Conservation (phyloP, 2,888 invertebrate genomes). For the Leptinotarsa peninsularis region DNA sequence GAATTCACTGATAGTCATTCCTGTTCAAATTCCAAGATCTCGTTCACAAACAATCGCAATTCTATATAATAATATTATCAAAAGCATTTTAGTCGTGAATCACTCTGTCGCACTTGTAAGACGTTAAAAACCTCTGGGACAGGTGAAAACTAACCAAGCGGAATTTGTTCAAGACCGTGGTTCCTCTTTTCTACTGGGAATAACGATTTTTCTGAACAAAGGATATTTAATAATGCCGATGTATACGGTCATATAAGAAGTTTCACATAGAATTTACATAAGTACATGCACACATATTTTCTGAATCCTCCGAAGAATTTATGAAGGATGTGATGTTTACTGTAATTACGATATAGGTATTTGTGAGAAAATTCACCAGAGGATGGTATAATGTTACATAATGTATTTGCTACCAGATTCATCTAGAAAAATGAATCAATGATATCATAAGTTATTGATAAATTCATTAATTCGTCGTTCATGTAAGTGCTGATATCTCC, state of each 20-base stretch:
- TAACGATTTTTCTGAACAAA: constrained; percentile 34
- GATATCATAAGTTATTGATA: no score
- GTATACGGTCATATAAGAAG: neutral
- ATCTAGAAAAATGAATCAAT: no score
- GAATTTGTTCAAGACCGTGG: constrained; percentile 47
- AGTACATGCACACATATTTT: neutral
- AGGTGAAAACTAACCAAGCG: constrained; percentile 48
- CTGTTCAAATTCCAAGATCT: no score
- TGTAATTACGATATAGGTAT: neutral
- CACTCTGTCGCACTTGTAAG: constrained; percentile 30
- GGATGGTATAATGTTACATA: no score
- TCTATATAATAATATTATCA: neutral
- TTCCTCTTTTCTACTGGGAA: constrained; percentile 47
- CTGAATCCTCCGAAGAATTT: neutral
- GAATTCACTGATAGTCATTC: no score
- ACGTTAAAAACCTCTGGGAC: constrained; percentile 29
- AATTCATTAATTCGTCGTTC: no score
- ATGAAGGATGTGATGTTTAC: neutral
- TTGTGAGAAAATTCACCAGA: neutral
- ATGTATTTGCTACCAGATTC: no score
- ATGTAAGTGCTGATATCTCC: no score
- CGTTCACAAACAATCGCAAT: neutral
- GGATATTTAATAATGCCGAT: constrained; percentile 5
- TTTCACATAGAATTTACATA: constrained; percentile 10
- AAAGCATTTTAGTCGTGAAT: constrained; percentile 8